phyloP scores from a whole-genome alignment of 2,888 invertebrate species.

The Sminthurides aquaticus region DNA sequence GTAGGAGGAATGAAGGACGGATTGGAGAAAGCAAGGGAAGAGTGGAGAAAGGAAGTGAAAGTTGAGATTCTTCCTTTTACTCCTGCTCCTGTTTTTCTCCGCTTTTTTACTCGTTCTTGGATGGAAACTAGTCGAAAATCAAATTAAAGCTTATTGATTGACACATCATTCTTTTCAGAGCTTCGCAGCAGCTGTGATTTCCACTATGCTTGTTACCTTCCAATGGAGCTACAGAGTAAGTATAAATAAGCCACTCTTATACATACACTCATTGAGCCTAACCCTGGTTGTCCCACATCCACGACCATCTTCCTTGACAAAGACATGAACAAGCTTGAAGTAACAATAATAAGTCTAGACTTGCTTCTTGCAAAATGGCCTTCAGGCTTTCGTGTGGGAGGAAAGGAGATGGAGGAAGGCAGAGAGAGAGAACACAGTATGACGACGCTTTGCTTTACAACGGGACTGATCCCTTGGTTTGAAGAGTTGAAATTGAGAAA shows the following conservation, averaged over 20 bases:
- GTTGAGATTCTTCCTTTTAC: neutral
- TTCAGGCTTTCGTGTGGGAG: no score
- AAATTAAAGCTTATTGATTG: neutral
- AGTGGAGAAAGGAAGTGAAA: neutral
- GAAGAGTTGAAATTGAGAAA: no score
- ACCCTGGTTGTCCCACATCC: neutral
- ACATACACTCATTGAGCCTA: neutral
- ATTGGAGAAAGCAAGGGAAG: no score
- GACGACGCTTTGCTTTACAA: no score
- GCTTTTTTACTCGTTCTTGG: neutral
- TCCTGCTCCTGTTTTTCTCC: neutral
- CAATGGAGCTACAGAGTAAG: slow-evolving; percentile 18
- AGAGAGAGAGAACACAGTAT: no score
- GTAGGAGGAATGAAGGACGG: no score
- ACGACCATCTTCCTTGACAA: neutral
- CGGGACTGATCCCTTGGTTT: no score
- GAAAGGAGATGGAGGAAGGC: no score
- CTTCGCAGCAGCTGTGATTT: slow-evolving; percentile 13
- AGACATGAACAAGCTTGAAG: neutral
- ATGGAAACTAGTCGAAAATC: slow-evolving; percentile 1
- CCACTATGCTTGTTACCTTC: slow-evolving; percentile 14
- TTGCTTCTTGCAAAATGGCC: no score
- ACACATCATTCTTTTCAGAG: slow-evolving; percentile 8
- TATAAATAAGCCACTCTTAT: neutral
- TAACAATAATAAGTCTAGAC: no score